Percentiles rank a stretch among this genome's conserved stretches.
phyloP scores from a whole-genome alignment of 2,888 invertebrate species.

The Caradrina kadenii region DNA sequence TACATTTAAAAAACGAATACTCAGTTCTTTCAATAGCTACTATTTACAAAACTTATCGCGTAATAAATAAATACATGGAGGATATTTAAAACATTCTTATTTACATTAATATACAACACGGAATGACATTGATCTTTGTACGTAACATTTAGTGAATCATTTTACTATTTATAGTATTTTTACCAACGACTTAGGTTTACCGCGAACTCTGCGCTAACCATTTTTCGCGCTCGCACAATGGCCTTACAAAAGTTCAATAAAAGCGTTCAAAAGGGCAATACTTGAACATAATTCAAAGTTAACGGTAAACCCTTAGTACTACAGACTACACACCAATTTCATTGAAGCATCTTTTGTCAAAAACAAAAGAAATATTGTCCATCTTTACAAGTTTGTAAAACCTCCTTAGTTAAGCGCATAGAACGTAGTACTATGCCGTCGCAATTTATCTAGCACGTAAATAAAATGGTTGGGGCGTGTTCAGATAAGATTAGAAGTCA shows the following conservation, averaged over 20 bases:
- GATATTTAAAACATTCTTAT: conserved; percentile 80
- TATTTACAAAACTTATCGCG: conserved; percentile 83
- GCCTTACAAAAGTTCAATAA: background rate
- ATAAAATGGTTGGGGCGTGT: conserved; percentile 61
- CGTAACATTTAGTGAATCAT: conserved; percentile 78
- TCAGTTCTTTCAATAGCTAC: conserved; percentile 76
- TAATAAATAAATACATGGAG: conserved; percentile 81
- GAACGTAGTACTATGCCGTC: conserved; percentile 49
- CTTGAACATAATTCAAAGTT: background rate
- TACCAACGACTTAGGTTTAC: conserved; percentile 44
- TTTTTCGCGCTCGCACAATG: background rate
- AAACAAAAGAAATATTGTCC: conserved; percentile 3
- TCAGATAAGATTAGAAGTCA: conserved; percentile 59
- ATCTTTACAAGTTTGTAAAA: conserved; percentile 22
- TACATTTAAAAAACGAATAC: conserved; percentile 63
- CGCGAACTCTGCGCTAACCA: conserved; percentile 8
- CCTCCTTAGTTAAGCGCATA: conserved; percentile 20
- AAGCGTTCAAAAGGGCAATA: conserved; percentile 4
- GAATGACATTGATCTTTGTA: conserved; percentile 87
- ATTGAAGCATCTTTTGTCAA: conserved; percentile 1
- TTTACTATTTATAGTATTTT: conserved; percentile 48
- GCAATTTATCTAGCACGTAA: conserved; percentile 64
- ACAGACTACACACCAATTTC: conserved; percentile 26
- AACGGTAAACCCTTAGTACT: conserved; percentile 34
- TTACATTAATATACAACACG: conserved; percentile 85